Evolutionary conservation across 2,113 vertebrate genomes (phyloP).

Genomic region (Bambusicola thoracicus): DNA sequence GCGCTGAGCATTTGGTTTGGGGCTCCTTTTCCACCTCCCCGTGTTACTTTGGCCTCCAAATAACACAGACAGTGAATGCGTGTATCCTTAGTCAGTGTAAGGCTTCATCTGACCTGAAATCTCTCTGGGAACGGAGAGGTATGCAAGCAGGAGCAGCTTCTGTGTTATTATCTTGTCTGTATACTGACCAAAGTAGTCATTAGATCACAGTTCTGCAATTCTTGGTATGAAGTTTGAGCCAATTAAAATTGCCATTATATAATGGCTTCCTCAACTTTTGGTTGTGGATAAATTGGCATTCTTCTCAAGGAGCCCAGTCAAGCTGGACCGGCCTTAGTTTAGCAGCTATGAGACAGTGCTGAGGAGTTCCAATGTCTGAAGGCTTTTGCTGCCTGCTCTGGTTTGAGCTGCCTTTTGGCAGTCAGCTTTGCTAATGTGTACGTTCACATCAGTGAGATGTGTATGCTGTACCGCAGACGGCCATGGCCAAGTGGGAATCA

Average conservation of each 20-base stretch:
- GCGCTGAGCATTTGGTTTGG: neutral
- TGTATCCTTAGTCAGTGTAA: rapidly evolving
- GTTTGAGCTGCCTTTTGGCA: no score
- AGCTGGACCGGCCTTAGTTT: neutral
- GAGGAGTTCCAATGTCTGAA: neutral
- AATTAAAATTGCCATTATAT: neutral
- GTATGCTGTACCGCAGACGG: conserved; percentile 30
- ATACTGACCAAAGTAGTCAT: rapidly evolving
- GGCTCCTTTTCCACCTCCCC: neutral
- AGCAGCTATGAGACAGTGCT: neutral
- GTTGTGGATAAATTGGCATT: neutral
- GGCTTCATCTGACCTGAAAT: rapidly evolving
- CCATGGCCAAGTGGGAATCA: conserved; percentile 57
- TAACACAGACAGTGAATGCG: neutral
- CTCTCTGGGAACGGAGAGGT: neutral
- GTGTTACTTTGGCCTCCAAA: neutral
- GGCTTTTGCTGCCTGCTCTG: neutral
- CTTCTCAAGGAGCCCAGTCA: neutral
- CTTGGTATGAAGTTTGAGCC: neutral
- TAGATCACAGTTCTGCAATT: neutral
- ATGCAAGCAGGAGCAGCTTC: neutral
- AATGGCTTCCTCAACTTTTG: neutral
- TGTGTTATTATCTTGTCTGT: rapidly evolving
- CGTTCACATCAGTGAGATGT: rapidly evolving
- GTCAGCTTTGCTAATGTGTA: neutral